Evolutionary conservation across 2,797 vertebrate genomes (phyloP).

Genomic region (Adelosebastes latens): DNA sequence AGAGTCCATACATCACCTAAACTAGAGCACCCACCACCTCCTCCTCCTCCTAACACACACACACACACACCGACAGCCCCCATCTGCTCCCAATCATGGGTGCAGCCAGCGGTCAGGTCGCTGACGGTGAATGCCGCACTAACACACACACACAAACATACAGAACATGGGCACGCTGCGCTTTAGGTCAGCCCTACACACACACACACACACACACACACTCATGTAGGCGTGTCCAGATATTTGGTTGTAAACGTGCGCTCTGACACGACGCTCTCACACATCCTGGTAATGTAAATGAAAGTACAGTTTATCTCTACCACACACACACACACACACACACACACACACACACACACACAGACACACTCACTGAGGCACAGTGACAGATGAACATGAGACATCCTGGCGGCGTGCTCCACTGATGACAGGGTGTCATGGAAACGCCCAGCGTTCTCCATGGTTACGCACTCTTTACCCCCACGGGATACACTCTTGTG

Average conservation of each 20-base stretch:
- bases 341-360: constrained; percentile 14
- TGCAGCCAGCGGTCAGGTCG: constrained; percentile 83
- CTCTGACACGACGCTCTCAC: constrained; percentile 1
- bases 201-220: background rate
- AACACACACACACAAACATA: constrained; percentile 46
- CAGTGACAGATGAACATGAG: constrained; percentile 72
- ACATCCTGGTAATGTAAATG: constrained; percentile 18
- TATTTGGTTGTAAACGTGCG: constrained; percentile 15
- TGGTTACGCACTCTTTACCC: constrained; percentile 78
- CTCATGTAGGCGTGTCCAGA: background rate
- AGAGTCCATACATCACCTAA: constrained; percentile 82
- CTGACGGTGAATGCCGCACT: constrained; percentile 42
- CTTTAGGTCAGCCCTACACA: constrained; percentile 15
- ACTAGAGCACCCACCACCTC: constrained; percentile 65
- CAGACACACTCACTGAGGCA: background rate
- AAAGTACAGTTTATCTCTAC: constrained; percentile 19
- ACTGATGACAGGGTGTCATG: constrained; percentile 78
- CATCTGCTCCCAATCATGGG: constrained; percentile 85
- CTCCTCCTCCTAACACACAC: background rate
- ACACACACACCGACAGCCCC: constrained; percentile 63
- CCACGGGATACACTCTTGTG: constrained; percentile 66
- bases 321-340: constrained; percentile 19
- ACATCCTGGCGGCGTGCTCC: constrained; percentile 63
- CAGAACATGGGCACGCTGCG: constrained; percentile 14
- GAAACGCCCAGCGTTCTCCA: constrained; percentile 77